These are phyloP conservation scores for Meloidogyne exigua DNA, from an alignment of 1,140 invertebrate genomes.

Conservation along the genomic window DNA sequence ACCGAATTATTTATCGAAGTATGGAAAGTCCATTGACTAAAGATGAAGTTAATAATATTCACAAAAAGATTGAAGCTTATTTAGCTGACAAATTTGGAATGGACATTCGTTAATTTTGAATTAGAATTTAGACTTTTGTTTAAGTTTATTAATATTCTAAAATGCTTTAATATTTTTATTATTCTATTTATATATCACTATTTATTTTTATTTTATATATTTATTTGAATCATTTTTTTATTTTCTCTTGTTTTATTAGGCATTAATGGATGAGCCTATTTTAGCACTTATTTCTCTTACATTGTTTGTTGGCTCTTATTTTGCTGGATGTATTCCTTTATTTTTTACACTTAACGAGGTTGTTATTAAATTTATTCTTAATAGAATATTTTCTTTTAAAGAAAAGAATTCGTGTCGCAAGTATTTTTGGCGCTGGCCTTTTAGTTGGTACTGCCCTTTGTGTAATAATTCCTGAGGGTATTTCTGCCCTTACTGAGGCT, in stretches of 20 bases:
- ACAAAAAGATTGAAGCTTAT: slow-evolving; percentile 34
- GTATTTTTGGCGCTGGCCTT: slow-evolving; percentile 89
- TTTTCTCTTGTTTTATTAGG: not conserved
- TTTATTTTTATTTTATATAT: not conserved
- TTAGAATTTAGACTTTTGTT: slow-evolving; percentile 8
- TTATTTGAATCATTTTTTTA: not conserved
- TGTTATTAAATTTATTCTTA: slow-evolving; percentile 50
- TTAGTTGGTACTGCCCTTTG: slow-evolving; percentile 94
- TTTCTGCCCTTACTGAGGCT: slow-evolving; percentile 64
- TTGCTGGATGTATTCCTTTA: slow-evolving; percentile 87
- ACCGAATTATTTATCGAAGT: slow-evolving; percentile 87
- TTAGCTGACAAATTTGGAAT: slow-evolving; percentile 37
- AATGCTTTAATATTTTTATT: slow-evolving; percentile 4
- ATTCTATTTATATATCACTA: not conserved
- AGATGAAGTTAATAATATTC: slow-evolving; percentile 75
- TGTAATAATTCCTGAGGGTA: slow-evolving; percentile 97
- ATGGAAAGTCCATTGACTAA: slow-evolving; percentile 84
- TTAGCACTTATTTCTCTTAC: slow-evolving; percentile 64
- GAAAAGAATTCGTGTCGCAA: slow-evolving; percentile 89
- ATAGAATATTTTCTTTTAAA: slow-evolving; percentile 69
- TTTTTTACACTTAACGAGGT: slow-evolving; percentile 90
- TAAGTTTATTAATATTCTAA: not conserved
- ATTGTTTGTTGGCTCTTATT: slow-evolving; percentile 90
- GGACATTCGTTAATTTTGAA: slow-evolving; percentile 31
- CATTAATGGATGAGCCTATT: slow-evolving; percentile 20